phyloP scores from a whole-genome alignment of 2,888 invertebrate species.

The Baccha elongata region DNA sequence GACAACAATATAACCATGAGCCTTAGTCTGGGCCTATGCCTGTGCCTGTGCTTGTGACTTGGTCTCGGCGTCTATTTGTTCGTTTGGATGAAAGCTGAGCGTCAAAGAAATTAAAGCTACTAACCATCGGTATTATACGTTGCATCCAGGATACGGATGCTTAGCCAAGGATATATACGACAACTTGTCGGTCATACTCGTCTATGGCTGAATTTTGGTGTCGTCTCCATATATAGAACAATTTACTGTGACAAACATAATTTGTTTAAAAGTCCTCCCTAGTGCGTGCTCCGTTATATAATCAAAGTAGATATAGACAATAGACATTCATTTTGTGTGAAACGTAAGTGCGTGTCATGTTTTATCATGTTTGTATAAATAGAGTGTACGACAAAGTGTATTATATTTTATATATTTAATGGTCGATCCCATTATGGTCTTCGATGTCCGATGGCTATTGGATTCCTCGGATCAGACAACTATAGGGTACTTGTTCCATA shows the following conservation, averaged over 20 bases:
- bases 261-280: slow-evolving; percentile 57
- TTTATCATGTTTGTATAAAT: slow-evolving; percentile 16
- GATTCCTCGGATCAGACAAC: slow-evolving; percentile 9
- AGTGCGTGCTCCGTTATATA: slow-evolving; percentile 40
- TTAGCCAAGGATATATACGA: slow-evolving; percentile 52
- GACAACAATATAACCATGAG: slow-evolving; percentile 70
- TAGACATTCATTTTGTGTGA: not conserved
- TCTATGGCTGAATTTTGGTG: slow-evolving; percentile 4
- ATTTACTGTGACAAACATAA: slow-evolving; percentile 69
- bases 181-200: slow-evolving; percentile 30
- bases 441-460: slow-evolving; percentile 45
- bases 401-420: slow-evolving; percentile 69
- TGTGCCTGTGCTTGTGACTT: not conserved
- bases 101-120: slow-evolving; percentile 44
- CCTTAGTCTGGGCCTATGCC: not conserved
- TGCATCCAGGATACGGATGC: slow-evolving; percentile 55
- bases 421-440: slow-evolving; percentile 66
- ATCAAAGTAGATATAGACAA: not conserved
- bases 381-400: slow-evolving; percentile 44
- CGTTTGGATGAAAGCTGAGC: slow-evolving; percentile 5
- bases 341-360: slow-evolving; percentile 42
- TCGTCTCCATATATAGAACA: slow-evolving; percentile 36
- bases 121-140: slow-evolving; percentile 29
- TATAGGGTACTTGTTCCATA: not conserved
- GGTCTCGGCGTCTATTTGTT: not conserved